Conservation (phyloP, 1,140 invertebrate genomes). For the Drosophila auraria region DNA sequence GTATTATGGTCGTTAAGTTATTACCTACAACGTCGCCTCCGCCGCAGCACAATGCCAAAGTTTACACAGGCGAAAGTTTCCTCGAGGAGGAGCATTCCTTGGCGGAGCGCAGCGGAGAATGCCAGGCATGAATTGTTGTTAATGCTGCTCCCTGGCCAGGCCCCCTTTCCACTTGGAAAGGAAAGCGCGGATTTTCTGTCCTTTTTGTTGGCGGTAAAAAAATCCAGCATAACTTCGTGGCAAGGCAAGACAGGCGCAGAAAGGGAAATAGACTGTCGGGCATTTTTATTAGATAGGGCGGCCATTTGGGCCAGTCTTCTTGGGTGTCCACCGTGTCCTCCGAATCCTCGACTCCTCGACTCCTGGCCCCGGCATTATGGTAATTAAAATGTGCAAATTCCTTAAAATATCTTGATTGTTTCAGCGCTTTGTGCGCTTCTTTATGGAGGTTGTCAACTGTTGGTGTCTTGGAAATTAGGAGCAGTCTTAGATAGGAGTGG, state of each 20-base stretch:
- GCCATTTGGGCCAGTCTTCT: slow-evolving; percentile 48
- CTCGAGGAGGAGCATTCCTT: slow-evolving; percentile 68
- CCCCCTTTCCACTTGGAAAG: slow-evolving; percentile 19
- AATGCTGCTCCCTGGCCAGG: slow-evolving; percentile 40
- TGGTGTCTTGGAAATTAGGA: slow-evolving; percentile 1
- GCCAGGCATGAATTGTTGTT: slow-evolving; percentile 76
- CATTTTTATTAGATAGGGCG: slow-evolving; percentile 67
- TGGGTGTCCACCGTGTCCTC: neutral
- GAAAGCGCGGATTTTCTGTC: slow-evolving; percentile 59
- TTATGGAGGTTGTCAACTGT: slow-evolving; percentile 10
- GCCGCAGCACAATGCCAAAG: slow-evolving; percentile 73
- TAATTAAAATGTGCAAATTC: slow-evolving; percentile 70
- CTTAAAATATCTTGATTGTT: slow-evolving; percentile 49
- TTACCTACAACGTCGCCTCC: slow-evolving; percentile 67
- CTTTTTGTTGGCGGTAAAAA: slow-evolving; percentile 24
- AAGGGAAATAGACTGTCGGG: slow-evolving; percentile 43
- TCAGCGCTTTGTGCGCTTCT: slow-evolving; percentile 20
- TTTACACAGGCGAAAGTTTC: slow-evolving; percentile 80
- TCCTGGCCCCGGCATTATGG: slow-evolving; percentile 63
- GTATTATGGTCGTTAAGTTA: slow-evolving; percentile 84
- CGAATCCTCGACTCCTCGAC: slow-evolving; percentile 20
- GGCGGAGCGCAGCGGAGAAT: slow-evolving; percentile 47
- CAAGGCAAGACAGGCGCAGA: slow-evolving; percentile 19
- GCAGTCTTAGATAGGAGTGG: neutral
- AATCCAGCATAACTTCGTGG: slow-evolving; percentile 57